Conservation (phyloP, 2,113 vertebrate genomes). For the Tautogolabrus adspersus region DNA sequence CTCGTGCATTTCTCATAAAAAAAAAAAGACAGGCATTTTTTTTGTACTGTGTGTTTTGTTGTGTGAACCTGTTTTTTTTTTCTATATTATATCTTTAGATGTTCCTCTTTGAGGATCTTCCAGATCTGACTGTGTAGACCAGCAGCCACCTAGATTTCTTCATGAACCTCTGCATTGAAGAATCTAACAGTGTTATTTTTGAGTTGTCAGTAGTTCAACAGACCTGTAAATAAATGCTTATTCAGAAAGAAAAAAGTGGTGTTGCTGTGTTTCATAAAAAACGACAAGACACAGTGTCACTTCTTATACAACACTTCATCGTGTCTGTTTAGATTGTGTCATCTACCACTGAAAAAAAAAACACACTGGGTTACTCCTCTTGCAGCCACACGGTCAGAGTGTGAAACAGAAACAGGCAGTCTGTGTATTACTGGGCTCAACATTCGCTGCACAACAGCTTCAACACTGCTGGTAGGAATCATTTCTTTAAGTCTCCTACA, state of each 20-base stretch:
- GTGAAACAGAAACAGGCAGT: neutral
- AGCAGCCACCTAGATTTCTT: conserved; percentile 26
- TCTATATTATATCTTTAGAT: conserved; percentile 29
- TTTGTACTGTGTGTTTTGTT: conserved; percentile 1
- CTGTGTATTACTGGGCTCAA: neutral
- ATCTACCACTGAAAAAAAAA: neutral
- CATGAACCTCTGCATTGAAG: neutral
- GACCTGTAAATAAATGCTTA: conserved; percentile 78
- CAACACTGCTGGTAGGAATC: conserved; percentile 16
- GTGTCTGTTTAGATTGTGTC: neutral
- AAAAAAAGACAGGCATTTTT: neutral
- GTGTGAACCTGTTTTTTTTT: neutral
- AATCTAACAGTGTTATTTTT: conserved; percentile 26
- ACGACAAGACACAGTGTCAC: no score
- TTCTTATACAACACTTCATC: neutral
- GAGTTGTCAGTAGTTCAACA: conserved; percentile 40
- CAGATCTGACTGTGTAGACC: conserved; percentile 32
- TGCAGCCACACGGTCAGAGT: neutral
- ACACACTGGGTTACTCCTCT: neutral
- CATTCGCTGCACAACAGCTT: neutral
- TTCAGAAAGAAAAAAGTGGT: conserved; percentile 10
- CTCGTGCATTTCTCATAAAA: neutral
- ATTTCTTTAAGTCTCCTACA: no score
- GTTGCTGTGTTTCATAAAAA: neutral
- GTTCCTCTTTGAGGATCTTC: conserved; percentile 9